Percentiles rank a stretch among this genome's conserved stretches.
Evolutionary conservation across 37 sponge, comb jelly and placozoan genomes (phyloP).

Genomic region (Geodia barretti): DNA sequence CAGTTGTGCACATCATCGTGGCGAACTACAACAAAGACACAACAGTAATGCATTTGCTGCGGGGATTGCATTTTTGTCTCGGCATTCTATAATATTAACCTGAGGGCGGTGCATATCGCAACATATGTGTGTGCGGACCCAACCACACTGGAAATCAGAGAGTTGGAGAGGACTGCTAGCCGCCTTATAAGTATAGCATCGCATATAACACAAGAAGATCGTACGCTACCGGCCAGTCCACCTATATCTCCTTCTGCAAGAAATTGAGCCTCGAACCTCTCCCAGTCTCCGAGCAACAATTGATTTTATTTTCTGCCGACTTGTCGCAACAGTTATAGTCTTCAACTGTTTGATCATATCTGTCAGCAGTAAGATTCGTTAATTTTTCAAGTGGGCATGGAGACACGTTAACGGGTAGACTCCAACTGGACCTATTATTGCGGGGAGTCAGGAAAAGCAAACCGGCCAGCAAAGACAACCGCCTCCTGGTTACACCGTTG

Average conservation of each 20-base stretch:
- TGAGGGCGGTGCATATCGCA: background rate
- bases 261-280: background rate
- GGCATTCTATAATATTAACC: background rate
- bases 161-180: background rate
- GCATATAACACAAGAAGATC: background rate
- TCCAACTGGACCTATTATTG: background rate
- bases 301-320: slow-evolving; percentile 9
- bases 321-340: background rate
- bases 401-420: background rate
- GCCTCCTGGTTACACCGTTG: background rate
- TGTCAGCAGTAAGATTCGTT: background rate
- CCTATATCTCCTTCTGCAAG: slow-evolving; percentile 13
- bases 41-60: slow-evolving; percentile 1
- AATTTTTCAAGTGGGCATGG: background rate
- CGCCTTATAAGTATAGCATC: background rate
- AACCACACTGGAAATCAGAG: background rate
- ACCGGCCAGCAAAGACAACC: background rate
- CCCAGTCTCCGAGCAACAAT: slow-evolving; percentile 3
- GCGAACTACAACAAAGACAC: background rate
- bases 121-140: background rate
- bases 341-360: background rate
- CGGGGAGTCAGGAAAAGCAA: background rate
- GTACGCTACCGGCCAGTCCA: background rate
- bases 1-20: background rate
- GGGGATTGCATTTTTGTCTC: background rate